Evolutionary conservation across 2,888 invertebrate species (phyloP).

Genomic region (Synanthedon vespiformis): DNA sequence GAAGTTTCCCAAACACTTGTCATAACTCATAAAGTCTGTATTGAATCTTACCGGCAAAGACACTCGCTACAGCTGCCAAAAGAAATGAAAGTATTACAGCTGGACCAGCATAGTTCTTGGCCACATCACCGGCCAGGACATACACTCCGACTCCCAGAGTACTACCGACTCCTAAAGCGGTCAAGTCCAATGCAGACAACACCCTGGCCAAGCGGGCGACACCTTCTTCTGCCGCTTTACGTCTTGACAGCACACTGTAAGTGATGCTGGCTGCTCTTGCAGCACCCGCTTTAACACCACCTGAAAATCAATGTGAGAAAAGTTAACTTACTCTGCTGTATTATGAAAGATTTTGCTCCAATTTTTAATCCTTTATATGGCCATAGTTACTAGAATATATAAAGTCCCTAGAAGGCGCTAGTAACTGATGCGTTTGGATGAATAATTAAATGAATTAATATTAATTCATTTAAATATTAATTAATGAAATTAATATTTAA

Average conservation of each 20-base stretch:
- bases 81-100: conserved; percentile 88
- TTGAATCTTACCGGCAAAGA: conserved; percentile 79
- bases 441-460: too few relatives aligned
- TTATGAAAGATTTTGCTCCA: too few relatives aligned
- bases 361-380: too few relatives aligned
- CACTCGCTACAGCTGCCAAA: conserved; percentile 91
- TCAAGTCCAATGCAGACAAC: conserved; percentile 84
- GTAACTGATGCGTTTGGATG: too few relatives aligned
- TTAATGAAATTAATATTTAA: too few relatives aligned
- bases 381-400: too few relatives aligned
- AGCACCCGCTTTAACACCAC: conserved; percentile 52
- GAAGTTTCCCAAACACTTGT: too few relatives aligned
- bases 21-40: too few relatives aligned
- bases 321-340: too few relatives aligned
- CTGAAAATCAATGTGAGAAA: conserved; percentile 15
- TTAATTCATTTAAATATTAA: too few relatives aligned
- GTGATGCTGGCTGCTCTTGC: conserved; percentile 36
- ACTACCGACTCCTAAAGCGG: conserved; percentile 84
- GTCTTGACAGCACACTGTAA: conserved; percentile 48
- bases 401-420: too few relatives aligned
- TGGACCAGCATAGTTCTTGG: conserved; percentile 85
- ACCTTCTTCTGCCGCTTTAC: conserved; percentile 60
- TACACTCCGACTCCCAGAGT: conserved; percentile 93
- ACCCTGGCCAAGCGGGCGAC: conserved; percentile 75
- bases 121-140: conserved; percentile 87